Conservation (phyloP, 1,140 invertebrate species). For the Aphis gossypii region DNA sequence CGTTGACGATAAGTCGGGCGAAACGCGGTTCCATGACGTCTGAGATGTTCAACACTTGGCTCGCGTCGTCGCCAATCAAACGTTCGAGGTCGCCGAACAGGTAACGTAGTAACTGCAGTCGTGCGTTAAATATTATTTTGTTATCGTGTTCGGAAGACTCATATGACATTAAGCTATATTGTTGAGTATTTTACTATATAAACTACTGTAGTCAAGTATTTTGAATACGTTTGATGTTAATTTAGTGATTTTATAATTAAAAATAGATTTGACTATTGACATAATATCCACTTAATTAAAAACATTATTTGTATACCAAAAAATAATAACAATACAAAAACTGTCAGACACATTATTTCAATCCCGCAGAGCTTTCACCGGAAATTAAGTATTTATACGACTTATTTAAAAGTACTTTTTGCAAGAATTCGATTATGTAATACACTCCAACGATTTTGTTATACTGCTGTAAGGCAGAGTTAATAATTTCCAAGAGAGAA, state of each 20-base stretch:
- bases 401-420: neutral
- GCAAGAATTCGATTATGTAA: neutral
- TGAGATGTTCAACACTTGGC: slow-evolving; percentile 83
- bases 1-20: slow-evolving; percentile 22
- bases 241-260: too few relatives aligned
- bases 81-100: slow-evolving; percentile 68
- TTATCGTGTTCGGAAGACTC: too few relatives aligned
- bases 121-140: too few relatives aligned
- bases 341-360: neutral
- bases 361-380: neutral
- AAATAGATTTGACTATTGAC: neutral
- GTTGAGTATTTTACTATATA: too few relatives aligned
- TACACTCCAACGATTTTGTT: neutral
- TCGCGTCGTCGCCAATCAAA: slow-evolving; percentile 74
- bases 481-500: neutral
- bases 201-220: too few relatives aligned
- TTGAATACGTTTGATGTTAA: too few relatives aligned
- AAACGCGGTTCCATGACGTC: slow-evolving; percentile 80
- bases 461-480: too few relatives aligned
- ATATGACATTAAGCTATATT: too few relatives aligned
- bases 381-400: too few relatives aligned
- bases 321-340: neutral
- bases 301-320: neutral
- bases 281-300: neutral
- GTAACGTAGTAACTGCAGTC: slow-evolving; percentile 64